Base-by-base conservation (phyloP, 2,888 invertebrate species). In the Cephus spinipes region DNA sequence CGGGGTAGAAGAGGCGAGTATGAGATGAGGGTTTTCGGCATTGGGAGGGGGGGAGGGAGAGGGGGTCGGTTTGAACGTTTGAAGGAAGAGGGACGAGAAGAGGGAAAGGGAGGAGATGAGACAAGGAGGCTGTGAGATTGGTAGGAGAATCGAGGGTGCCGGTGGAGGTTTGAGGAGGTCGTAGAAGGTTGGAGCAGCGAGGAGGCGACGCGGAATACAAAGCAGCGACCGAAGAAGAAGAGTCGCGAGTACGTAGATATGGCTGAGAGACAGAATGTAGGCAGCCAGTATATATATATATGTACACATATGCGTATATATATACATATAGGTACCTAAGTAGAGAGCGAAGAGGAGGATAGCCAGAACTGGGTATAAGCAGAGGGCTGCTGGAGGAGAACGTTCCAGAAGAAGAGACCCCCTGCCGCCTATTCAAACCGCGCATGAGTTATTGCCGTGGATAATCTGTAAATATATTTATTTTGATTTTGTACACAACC, bases 391-490 rank as follows among this genome's bases (percentile, higher is more conserved):
- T 81, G 81, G 75, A 77, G 31, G 79, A 82, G 80, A 83, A 81
- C 83, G 81, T 78, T 78, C 73, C 76, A 71, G 76, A 78, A 84
- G 80, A 85, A 86, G 83, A 85, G 90, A 89, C 89, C 90, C 89
- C 90, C 90, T 86, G 88, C 89, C 86, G 90, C 85, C 88, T 89
- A 90, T 90, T 90, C 89, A 90, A 90, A 90, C 89, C 88, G 85
- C 87, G 84, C 83, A 80, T 90, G 90, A 90, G 83, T 90, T 90
- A 90, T 90, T 85, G 87, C 88, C 87, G 75, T 87, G 89, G 89
- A 90, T 90, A 90, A 90, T 90, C 89, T 90, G 88, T 90, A 89
- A 90, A 90, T 90, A 89, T 90, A 89, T 90, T 90, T 90, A 90
- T 90, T 90, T 90, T 89, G 89, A 90, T 90, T 90, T 88, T 87